These are phyloP conservation scores for Thaumatotibia leucotreta DNA, from an alignment of 1,140 invertebrate species.

Conservation along the genomic window DNA sequence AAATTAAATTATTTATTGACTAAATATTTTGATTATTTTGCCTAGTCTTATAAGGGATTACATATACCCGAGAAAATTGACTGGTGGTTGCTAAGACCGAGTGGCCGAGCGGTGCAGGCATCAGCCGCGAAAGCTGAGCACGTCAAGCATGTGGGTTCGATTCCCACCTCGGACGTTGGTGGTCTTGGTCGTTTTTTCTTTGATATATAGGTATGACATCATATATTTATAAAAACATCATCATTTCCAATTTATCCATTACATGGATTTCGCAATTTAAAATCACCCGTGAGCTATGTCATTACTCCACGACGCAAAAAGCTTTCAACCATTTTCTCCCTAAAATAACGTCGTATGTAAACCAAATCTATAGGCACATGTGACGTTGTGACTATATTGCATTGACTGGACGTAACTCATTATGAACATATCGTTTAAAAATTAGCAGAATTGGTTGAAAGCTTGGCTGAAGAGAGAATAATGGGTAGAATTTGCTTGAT, in stretches of 20 bases:
- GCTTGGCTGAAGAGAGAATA: background rate
- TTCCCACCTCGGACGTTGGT: too few species aligned
- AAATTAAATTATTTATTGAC: too few species aligned
- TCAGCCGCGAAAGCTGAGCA: too few species aligned
- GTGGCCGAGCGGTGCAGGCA: too few species aligned
- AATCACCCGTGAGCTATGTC: background rate
- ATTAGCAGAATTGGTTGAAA: background rate
- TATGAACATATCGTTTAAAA: background rate
- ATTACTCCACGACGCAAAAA: background rate
- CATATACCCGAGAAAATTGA: too few species aligned
- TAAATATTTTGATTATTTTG: too few species aligned
- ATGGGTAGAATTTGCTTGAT: background rate
- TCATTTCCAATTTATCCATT: background rate
- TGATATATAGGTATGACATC: too few species aligned
- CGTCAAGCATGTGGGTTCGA: too few species aligned
- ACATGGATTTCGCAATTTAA: background rate
- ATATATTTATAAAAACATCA: background rate
- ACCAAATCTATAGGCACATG: background rate
- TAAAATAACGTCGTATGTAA: background rate
- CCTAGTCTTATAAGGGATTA: too few species aligned
- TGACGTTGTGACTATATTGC: background rate
- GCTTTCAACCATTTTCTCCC: background rate
- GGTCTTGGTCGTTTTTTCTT: too few species aligned
- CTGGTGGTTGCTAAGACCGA: too few species aligned
- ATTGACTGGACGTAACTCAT: background rate